Conservation (phyloP, 2,888 invertebrate genomes). For the Sarcophaga carnaria region DNA sequence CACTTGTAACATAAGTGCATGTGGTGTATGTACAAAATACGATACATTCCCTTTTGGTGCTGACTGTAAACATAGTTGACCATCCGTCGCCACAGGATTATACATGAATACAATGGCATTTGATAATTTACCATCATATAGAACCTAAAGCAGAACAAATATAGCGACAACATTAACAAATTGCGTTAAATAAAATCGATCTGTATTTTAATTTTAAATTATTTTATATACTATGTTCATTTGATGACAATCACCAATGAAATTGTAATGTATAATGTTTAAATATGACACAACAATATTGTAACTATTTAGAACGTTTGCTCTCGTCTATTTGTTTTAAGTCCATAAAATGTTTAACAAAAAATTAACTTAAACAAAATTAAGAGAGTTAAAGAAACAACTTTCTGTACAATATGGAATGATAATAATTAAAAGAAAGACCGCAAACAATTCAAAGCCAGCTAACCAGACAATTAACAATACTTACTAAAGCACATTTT, state of each 20-base stretch:
- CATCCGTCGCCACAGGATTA: conserved; percentile 99
- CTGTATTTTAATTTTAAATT: background rate
- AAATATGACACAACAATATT: conserved; percentile 4
- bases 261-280: background rate
- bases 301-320: background rate
- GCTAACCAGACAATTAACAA: no score
- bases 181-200: background rate
- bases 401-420: no score
- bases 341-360: background rate
- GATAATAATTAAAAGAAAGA: no score
- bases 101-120: conserved; percentile 99
- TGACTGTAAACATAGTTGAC: conserved; percentile 98
- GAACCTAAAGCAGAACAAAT: conserved; percentile 85
- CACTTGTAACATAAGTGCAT: conserved; percentile 99
- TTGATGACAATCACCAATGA: background rate
- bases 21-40: conserved; percentile 99
- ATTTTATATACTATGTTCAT: background rate
- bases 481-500: no score
- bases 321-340: background rate
- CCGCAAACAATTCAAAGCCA: no score
- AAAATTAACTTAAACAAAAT: background rate
- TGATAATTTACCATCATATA: conserved; percentile 99
- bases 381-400: background rate
- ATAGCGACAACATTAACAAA: conserved; percentile 18
- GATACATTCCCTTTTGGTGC: conserved; percentile 98